Evolutionary conservation across 2,888 invertebrate genomes (phyloP).

Genomic region (Apotomis turbidana): DNA sequence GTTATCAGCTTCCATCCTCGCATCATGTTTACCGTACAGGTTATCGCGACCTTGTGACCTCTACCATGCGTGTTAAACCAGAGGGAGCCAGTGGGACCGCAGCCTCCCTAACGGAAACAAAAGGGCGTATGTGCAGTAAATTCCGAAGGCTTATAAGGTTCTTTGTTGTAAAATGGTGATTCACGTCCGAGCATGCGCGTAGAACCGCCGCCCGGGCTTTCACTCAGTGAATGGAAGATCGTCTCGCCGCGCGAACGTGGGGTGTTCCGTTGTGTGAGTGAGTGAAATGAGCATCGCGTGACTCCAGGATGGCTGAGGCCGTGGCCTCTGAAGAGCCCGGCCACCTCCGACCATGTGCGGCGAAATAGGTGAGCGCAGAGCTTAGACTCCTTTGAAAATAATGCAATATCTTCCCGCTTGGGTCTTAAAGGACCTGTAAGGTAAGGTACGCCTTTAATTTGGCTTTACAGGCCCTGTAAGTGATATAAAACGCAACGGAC

Average conservation of each 20-base stretch:
- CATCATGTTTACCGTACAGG: slow-evolving; percentile 52
- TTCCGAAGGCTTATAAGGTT: background rate
- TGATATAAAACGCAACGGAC: slow-evolving; percentile 19
- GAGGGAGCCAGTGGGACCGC: slow-evolving; percentile 63
- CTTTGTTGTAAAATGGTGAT: background rate
- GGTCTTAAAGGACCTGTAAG: slow-evolving; percentile 8
- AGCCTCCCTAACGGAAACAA: background rate
- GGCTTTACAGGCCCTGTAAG: slow-evolving; percentile 24
- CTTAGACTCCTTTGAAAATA: background rate
- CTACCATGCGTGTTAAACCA: slow-evolving; percentile 69
- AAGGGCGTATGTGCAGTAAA: slow-evolving; percentile 6
- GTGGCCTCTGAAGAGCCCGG: slow-evolving; percentile 72
- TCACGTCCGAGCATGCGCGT: slow-evolving; percentile 76
- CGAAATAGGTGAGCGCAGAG: slow-evolving; percentile 68
- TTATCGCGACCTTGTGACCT: slow-evolving; percentile 74
- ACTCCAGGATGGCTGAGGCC: slow-evolving; percentile 76
- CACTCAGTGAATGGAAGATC: slow-evolving; percentile 74
- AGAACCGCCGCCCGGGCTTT: slow-evolving; percentile 69
- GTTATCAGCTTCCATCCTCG: slow-evolving; percentile 15
- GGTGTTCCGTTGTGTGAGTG: slow-evolving; percentile 63
- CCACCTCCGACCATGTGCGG: slow-evolving; percentile 73
- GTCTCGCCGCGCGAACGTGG: slow-evolving; percentile 61
- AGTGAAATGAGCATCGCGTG: slow-evolving; percentile 68
- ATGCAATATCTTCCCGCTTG: background rate
- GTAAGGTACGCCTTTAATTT: slow-evolving; percentile 14